Evolutionary conservation across 92 coral and sea anemone genomes (phyloP).

Genomic region (Muricea muricata): DNA sequence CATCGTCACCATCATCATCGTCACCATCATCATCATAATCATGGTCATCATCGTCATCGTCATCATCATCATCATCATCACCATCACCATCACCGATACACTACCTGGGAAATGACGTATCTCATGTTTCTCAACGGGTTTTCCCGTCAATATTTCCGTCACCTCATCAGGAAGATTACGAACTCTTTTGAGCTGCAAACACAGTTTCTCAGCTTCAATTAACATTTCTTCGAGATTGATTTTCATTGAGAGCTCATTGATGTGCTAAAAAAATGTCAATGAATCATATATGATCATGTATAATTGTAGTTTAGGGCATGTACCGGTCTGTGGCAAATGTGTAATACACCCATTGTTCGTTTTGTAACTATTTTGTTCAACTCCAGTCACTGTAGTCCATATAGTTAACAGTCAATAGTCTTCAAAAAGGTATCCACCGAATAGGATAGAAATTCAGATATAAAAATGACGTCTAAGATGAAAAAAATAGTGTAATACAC

Average conservation of each 20-base stretch:
- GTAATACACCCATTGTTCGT: too few relatives aligned
- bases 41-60: background rate
- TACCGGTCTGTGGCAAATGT: too few relatives aligned
- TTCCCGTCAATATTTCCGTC: conserved; percentile 77
- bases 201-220: conserved; percentile 80
- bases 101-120: background rate
- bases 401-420: too few relatives aligned
- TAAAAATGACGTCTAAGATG: too few relatives aligned
- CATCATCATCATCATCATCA: conserved; percentile 6
- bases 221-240: conserved; percentile 82
- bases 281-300: too few relatives aligned
- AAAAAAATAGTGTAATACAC: too few relatives aligned
- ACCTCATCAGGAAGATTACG: conserved; percentile 91
- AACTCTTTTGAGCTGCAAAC: conserved; percentile 79
- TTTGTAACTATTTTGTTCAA: too few relatives aligned
- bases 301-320: too few relatives aligned
- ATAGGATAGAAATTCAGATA: too few relatives aligned
- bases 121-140: conserved; percentile 67
- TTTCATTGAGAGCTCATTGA: conserved; percentile 89
- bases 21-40: conserved; percentile 13
- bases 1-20: conserved; percentile 12
- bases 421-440: too few relatives aligned
- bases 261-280: conserved; percentile 64
- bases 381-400: background rate
- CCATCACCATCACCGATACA: background rate